Base-by-base conservation (phyloP, 2,113 vertebrate genomes). In the Camelus dromedarius region DNA sequence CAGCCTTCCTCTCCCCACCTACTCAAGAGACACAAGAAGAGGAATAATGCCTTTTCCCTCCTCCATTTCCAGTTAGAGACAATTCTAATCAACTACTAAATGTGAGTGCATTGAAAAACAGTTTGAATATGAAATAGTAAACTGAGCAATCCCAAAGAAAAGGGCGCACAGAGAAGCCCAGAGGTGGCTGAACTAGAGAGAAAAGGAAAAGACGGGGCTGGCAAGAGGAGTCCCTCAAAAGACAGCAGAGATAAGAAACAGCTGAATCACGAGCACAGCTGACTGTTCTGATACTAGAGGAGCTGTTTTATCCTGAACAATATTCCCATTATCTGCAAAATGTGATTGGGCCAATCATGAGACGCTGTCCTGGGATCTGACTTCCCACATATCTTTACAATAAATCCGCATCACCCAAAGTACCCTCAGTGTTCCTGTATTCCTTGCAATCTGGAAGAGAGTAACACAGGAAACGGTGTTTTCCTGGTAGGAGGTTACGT, bases 251-350 rank as follows among this genome's bases (percentile, higher is more conserved):
- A 64, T 58, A 35, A 64, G 76, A 48, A 82, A 86, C 48, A 62
- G 58, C 12, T 8, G 67, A 70, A 26, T 82, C 89, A n/a, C 20
- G 50, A 96, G 82, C 77, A 75, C 0, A 79, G 60, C 14, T 6
- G 22, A 75, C 95, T 60, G 46, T 42, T 70, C 89, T 82, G 56
- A 95, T 58, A 60, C 38, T 15, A 66, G 58, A 95, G 80, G 32
- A 35, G 58, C 75, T 90, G 38, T 48, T 93, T 94, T 56, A 82
- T 56, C 67, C 66, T 52, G 54, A 97, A 97, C 96, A 95, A 79
- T 54, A 50, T 76, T 69, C 32, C 48, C 82, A 73, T 97, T 97
- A 85, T 96, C 89, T 91, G 62, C 32, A 38, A 80, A 77, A 88
- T 77, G 81, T 48, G 56, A 91, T 20, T 64, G 35, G 35, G 56